These are phyloP conservation scores for Troides oblongomaculatus DNA, from an alignment of 2,888 invertebrate genomes.

Conservation along the genomic window DNA sequence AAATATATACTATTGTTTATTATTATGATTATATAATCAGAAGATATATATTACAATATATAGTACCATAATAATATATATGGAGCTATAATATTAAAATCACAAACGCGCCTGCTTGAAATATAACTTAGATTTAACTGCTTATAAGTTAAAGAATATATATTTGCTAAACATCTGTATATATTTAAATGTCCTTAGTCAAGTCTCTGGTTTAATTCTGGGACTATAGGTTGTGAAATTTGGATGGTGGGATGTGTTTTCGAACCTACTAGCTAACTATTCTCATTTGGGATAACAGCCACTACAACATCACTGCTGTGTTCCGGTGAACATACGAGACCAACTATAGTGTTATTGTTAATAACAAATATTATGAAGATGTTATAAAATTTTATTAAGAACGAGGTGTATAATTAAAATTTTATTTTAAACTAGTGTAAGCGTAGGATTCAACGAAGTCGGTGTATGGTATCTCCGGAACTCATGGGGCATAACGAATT, in stretches of 20 bases:
- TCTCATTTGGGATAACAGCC: too few species aligned
- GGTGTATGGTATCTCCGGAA: constrained; percentile 50
- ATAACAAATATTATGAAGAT: neutral
- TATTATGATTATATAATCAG: too few species aligned
- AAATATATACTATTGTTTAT: too few species aligned
- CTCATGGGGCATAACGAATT: constrained; percentile 62
- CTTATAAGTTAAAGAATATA: neutral
- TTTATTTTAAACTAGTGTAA: constrained; percentile 24
- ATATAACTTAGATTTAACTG: neutral
- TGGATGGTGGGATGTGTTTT: too few species aligned
- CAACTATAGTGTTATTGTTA: neutral
- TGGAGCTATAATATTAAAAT: too few species aligned
- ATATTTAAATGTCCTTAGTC: neutral
- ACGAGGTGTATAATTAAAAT: constrained; percentile 21
- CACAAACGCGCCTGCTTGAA: too few species aligned
- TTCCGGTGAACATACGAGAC: too few species aligned
- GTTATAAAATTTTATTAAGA: neutral
- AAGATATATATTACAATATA: too few species aligned
- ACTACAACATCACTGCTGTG: too few species aligned
- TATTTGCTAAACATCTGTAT: neutral
- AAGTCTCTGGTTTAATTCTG: neutral
- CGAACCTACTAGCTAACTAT: too few species aligned
- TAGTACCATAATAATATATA: too few species aligned
- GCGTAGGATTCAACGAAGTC: constrained; percentile 13
- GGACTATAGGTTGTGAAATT: too few species aligned